phyloP scores from a whole-genome alignment of 64 coral and sea anemone genomes.

The Porites australiensis region DNA sequence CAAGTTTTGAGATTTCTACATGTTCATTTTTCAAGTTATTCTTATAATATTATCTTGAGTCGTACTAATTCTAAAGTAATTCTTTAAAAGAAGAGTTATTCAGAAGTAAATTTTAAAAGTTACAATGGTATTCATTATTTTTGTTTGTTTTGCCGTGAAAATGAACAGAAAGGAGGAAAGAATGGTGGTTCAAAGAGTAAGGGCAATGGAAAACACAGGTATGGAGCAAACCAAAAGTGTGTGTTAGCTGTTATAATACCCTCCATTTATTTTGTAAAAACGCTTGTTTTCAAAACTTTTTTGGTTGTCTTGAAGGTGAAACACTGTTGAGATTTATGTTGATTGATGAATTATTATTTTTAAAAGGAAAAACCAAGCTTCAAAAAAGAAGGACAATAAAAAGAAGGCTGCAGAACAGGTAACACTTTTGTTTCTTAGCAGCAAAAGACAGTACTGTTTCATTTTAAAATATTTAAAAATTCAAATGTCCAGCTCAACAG shows the following conservation, averaged over 20 bases:
- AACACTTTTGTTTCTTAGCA: not conserved
- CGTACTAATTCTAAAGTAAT: too few relatives aligned
- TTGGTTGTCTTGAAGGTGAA: too few relatives aligned
- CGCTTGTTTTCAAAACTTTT: too few relatives aligned
- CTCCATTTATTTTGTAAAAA: too few relatives aligned
- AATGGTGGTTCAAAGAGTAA: slow-evolving; percentile 48
- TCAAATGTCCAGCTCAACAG: too few relatives aligned
- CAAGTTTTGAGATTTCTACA: too few relatives aligned
- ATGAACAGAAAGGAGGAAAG: slow-evolving; percentile 53
- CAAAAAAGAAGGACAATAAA: slow-evolving; percentile 58
- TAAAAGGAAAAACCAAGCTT: slow-evolving; percentile 21
- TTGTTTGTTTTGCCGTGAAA: not conserved
- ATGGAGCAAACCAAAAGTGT: not conserved
- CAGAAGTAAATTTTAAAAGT: not conserved
- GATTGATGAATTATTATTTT: not conserved
- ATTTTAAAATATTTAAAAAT: too few relatives aligned
- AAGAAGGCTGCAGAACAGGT: slow-evolving; percentile 31
- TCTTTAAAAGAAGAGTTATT: not conserved
- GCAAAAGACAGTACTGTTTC: too few relatives aligned
- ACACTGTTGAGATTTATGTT: not conserved
- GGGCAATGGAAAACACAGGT: slow-evolving; percentile 51
- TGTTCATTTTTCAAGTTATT: too few relatives aligned
- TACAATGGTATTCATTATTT: too few relatives aligned
- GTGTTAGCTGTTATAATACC: too few relatives aligned
- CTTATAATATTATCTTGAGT: too few relatives aligned